Evolutionary conservation across 1,140 invertebrate genomes (phyloP).

Genomic region (Theocolax elegans): DNA sequence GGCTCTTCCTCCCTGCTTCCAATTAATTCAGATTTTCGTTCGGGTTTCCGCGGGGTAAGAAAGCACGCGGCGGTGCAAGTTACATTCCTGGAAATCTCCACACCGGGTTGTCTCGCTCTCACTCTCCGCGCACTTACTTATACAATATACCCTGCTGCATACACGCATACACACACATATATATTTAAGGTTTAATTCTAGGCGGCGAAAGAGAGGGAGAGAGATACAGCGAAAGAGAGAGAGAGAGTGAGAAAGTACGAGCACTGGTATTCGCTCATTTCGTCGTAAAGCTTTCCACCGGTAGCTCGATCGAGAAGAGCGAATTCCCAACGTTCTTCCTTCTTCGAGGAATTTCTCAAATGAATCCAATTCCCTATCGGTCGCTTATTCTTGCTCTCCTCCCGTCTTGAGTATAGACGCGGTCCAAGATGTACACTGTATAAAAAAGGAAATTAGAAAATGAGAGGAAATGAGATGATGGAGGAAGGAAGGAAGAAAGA

Average conservation of each 20-base stretch:
- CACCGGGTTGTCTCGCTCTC: not conserved
- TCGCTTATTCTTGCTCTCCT: no score
- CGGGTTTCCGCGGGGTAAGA: not conserved
- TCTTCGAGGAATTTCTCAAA: constrained; percentile 28
- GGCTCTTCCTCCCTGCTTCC: not conserved
- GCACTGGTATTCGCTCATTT: constrained; percentile 14
- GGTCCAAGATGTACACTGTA: no score
- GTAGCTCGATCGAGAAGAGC: not conserved
- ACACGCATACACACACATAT: not conserved
- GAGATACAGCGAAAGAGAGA: not conserved
- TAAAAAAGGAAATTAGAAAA: no score
- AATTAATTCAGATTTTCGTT: constrained; percentile 13
- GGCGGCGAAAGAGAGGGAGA: not conserved
- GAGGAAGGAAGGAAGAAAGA: no score
- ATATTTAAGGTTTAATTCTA: constrained; percentile 18
- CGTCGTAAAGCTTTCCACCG: constrained; percentile 11
- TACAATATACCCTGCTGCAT: not conserved
- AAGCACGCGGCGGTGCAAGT: not conserved
- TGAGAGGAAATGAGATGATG: no score
- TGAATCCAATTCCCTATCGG: constrained; percentile 30
- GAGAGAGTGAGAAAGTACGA: not conserved
- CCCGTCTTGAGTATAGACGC: no score
- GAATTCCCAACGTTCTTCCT: constrained; percentile 27
- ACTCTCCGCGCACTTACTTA: no score
- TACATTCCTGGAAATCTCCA: constrained; percentile 4